phyloP scores from a whole-genome alignment of 2,113 vertebrate genomes.

The Syrrhaptes paradoxus region DNA sequence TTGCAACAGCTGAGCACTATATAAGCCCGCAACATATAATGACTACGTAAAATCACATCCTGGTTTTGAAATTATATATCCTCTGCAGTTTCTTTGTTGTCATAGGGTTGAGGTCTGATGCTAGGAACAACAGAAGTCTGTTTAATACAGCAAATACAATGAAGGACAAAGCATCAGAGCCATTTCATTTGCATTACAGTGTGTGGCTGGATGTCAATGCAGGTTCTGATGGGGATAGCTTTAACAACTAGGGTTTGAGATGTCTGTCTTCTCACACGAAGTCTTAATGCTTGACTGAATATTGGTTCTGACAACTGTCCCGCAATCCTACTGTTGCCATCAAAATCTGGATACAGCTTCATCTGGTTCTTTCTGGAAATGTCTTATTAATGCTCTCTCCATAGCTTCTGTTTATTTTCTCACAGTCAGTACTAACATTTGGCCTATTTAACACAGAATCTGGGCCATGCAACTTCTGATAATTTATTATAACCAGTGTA shows the following conservation, averaged over 20 bases:
- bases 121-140: background rate
- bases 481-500: background rate
- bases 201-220: background rate
- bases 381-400: background rate
- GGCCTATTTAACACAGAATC: background rate
- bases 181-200: background rate
- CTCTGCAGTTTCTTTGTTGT: background rate
- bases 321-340: background rate
- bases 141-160: background rate
- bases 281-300: background rate
- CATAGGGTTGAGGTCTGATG: background rate
- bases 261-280: background rate
- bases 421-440: background rate
- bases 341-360: background rate
- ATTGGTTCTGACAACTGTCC: background rate
- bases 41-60: background rate
- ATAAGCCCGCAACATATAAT: background rate
- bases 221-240: background rate
- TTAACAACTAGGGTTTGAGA: background rate
- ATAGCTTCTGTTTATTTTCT: background rate
- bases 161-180: background rate
- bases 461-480: background rate
- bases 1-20: background rate
- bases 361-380: background rate
- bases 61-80: background rate